These are phyloP conservation scores for Drosophila chauvacae DNA, from an alignment of 1,140 invertebrate genomes.

Conservation along the genomic window DNA sequence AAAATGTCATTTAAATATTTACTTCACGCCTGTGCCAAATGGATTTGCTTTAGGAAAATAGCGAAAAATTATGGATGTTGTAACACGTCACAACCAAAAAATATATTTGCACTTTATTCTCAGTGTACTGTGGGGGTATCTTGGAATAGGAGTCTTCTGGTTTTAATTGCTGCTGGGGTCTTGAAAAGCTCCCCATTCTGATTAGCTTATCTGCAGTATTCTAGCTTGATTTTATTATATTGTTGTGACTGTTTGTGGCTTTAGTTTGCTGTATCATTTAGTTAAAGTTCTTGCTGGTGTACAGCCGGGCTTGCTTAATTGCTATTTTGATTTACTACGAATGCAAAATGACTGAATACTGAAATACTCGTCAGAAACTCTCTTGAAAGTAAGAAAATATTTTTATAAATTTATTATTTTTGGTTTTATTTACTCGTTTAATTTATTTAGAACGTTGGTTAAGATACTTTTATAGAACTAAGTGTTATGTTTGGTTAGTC, in stretches of 20 bases:
- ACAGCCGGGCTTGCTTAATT: slow-evolving; percentile 6
- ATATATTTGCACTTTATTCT: slow-evolving; percentile 21
- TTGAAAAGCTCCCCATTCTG: slow-evolving; percentile 25
- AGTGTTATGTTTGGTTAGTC: slow-evolving; percentile 15
- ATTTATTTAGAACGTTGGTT: neutral
- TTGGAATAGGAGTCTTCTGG: slow-evolving; percentile 13
- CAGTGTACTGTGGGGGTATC: slow-evolving; percentile 9
- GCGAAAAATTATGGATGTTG: slow-evolving; percentile 3
- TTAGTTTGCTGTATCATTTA: slow-evolving; percentile 21
- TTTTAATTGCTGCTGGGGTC: slow-evolving; percentile 26
- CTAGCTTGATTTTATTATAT: slow-evolving; percentile 44
- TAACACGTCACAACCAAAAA: neutral
- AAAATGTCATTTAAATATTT: slow-evolving; percentile 52
- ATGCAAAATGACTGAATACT: neutral
- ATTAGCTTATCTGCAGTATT: slow-evolving; percentile 41
- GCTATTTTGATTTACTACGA: neutral
- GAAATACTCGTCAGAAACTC: neutral
- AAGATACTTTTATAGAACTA: neutral
- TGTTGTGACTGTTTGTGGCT: slow-evolving; percentile 31
- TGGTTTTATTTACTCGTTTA: neutral
- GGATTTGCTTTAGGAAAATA: slow-evolving; percentile 8
- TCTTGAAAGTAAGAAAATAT: neutral
- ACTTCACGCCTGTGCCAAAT: slow-evolving; percentile 28
- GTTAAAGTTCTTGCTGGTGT: slow-evolving; percentile 1
- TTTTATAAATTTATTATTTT: neutral